These are phyloP conservation scores for Drosophila busckii DNA, from an alignment of 1,140 invertebrate species.

Conservation along the genomic window DNA sequence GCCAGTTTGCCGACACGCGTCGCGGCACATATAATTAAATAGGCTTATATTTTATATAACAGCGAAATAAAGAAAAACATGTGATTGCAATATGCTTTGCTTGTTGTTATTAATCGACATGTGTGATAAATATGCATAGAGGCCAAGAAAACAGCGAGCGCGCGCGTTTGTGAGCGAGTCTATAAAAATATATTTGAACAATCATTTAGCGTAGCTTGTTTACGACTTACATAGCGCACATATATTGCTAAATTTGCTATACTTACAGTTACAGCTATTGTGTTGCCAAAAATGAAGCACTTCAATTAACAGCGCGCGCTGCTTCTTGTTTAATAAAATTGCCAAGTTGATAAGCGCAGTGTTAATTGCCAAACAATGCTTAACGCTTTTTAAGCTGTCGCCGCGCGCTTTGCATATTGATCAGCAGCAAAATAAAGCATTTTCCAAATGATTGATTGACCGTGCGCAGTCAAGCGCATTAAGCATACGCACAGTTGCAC, in stretches of 20 bases:
- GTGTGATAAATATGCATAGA: slow-evolving; percentile 61
- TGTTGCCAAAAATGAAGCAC: slow-evolving; percentile 55
- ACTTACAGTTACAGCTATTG: slow-evolving; percentile 11
- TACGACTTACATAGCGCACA: no score
- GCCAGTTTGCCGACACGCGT: slow-evolving; percentile 51
- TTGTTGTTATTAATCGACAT: slow-evolving; percentile 52
- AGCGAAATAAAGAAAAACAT: slow-evolving; percentile 27
- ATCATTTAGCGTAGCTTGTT: slow-evolving; percentile 15
- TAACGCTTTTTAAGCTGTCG: no score
- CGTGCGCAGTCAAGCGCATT: slow-evolving; percentile 22
- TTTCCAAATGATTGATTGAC: slow-evolving; percentile 49
- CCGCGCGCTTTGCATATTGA: no score
- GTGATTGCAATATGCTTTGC: slow-evolving; percentile 39
- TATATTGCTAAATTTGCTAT: slow-evolving; percentile 44
- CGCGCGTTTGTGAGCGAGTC: no score
- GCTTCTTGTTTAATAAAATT: slow-evolving; percentile 28
- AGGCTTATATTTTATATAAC: slow-evolving; percentile 33
- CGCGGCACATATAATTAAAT: slow-evolving; percentile 39
- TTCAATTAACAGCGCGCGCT: slow-evolving; percentile 47
- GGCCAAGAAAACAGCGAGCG: slow-evolving; percentile 45
- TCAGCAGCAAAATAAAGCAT: slow-evolving; percentile 17
- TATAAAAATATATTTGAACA: slow-evolving; percentile 58
- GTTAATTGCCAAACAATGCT: no score
- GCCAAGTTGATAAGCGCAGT: slow-evolving; percentile 34
- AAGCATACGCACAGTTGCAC: slow-evolving; percentile 51